phyloP scores from a whole-genome alignment of 2,113 vertebrate species.

The Ammospiza caudacuta region DNA sequence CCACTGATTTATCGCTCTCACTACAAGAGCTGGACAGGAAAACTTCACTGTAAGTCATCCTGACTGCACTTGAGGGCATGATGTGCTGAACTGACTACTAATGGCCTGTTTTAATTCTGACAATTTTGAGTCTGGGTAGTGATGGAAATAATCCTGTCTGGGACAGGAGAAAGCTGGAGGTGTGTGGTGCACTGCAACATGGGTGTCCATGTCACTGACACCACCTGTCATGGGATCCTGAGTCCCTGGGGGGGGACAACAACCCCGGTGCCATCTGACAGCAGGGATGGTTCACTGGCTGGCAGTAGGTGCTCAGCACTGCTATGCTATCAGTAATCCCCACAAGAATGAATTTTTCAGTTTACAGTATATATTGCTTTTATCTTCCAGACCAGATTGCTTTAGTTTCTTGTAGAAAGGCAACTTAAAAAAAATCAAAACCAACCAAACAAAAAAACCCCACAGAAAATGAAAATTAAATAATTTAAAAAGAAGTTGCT shows the following conservation, averaged over 20 bases:
- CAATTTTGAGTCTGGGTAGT: neutral
- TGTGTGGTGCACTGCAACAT: neutral
- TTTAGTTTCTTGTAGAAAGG: neutral
- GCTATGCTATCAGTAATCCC: neutral
- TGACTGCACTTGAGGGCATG: neutral
- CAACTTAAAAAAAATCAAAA: neutral
- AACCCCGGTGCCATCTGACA: neutral
- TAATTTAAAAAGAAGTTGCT: neutral
- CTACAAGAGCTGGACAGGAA: neutral
- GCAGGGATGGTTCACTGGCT: neutral
- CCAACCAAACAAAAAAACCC: neutral
- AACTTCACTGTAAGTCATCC: neutral
- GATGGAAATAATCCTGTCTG: neutral
- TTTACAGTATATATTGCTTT: neutral
- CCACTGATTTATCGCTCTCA: neutral
- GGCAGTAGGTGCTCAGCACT: neutral
- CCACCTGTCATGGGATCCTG: neutral
- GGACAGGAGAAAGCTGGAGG: neutral
- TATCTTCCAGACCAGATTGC: neutral
- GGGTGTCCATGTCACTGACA: neutral
- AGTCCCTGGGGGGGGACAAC: neutral
- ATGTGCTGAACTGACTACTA: neutral
- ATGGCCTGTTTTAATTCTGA: neutral
- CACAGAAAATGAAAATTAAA: neutral
- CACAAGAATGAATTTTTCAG: neutral